Evolutionary conservation across 2,888 invertebrate genomes (phyloP).

Genomic region (Athripsodes cinereus): DNA sequence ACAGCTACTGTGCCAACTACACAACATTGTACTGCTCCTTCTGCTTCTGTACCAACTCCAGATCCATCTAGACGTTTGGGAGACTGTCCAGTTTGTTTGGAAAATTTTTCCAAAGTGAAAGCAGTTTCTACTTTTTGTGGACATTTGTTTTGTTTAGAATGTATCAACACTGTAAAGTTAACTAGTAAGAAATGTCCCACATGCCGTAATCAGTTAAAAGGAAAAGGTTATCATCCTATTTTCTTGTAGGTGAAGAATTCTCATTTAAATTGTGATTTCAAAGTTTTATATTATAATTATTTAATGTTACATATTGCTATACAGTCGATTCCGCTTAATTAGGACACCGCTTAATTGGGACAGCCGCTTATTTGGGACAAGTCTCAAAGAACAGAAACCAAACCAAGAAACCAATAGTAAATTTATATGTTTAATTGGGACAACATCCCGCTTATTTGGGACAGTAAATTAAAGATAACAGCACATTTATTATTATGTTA

Average conservation of each 20-base stretch:
- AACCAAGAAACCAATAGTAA: no score
- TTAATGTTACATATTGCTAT: no score
- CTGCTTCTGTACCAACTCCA: not conserved
- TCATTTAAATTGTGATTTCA: not conserved
- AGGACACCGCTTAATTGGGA: no score
- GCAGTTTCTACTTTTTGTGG: conserved; percentile 29
- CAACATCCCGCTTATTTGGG: no score
- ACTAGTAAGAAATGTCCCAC: conserved; percentile 27
- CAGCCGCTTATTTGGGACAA: no score
- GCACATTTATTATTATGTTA: no score
- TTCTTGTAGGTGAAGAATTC: conserved; percentile 20
- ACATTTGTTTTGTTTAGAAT: conserved; percentile 28
- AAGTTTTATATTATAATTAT: no score
- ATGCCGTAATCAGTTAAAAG: conserved; percentile 26
- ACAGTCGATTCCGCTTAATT: no score
- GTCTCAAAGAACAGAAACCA: no score
- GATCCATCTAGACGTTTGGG: conserved; percentile 6
- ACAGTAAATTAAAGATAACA: no score
- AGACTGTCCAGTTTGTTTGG: conserved; percentile 29
- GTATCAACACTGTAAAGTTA: conserved; percentile 25
- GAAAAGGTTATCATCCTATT: conserved; percentile 28
- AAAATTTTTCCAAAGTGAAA: conserved; percentile 20
- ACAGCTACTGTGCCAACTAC: not conserved
- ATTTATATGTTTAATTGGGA: no score
- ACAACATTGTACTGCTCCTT: not conserved